Evolutionary conservation across 2,888 invertebrate species (phyloP).

Genomic region (Phymatocera aterrima): DNA sequence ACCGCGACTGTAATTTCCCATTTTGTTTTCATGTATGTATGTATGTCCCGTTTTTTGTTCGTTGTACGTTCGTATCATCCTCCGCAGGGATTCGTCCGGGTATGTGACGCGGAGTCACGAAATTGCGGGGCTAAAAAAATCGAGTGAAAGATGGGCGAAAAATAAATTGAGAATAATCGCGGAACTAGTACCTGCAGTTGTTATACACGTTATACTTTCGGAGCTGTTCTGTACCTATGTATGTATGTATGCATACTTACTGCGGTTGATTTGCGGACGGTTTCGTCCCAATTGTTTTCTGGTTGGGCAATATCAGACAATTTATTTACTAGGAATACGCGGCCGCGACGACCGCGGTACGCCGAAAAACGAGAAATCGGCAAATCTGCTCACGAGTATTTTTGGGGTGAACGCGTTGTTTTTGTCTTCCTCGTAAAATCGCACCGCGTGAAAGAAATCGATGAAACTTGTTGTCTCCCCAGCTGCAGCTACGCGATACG

Average conservation of each 20-base stretch:
- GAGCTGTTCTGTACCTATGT: neutral
- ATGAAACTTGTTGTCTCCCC: too few species aligned
- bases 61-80: neutral
- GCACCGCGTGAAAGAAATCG: too few species aligned
- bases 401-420: too few species aligned
- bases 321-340: too few species aligned
- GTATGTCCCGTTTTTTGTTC: neutral
- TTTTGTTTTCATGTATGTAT: neutral
- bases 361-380: too few species aligned
- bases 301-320: too few species aligned
- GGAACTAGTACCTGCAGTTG: neutral
- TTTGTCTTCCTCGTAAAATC: too few species aligned
- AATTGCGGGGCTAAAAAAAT: neutral
- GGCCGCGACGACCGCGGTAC: too few species aligned
- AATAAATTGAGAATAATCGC: neutral
- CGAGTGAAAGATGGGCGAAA: neutral
- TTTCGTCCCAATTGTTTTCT: too few species aligned
- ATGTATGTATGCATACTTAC: neutral
- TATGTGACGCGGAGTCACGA: neutral
- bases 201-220: neutral
- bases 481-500: too few species aligned
- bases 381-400: too few species aligned
- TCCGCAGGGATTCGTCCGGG: slow-evolving; percentile 1
- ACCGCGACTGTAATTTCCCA: neutral
- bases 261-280: too few species aligned